Evolutionary conservation across 2,797 vertebrate genomes (phyloP).

Genomic region (Megalops cyprinoides): DNA sequence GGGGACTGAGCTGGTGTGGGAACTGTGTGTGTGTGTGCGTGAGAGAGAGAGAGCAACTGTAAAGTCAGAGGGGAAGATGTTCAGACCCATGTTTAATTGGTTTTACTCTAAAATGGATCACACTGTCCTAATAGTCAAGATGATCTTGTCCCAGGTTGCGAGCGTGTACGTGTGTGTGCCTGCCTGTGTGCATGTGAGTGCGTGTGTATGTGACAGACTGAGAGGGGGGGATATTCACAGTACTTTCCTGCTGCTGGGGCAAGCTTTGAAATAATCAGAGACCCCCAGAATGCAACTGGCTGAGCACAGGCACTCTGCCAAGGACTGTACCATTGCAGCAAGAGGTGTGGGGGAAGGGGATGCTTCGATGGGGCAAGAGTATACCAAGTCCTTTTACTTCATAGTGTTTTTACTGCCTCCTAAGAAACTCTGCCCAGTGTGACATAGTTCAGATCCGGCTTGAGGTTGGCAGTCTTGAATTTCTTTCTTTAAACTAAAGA

Average conservation of each 20-base stretch:
- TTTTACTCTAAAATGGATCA: neutral
- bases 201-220: neutral
- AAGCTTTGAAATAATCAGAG: constrained; percentile 3
- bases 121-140: neutral
- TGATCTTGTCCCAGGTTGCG: neutral
- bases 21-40: constrained; percentile 8
- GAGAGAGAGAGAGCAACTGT: too few species aligned
- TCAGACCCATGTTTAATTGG: neutral
- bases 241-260: constrained; percentile 8
- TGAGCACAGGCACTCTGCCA: neutral
- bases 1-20: constrained; percentile 19
- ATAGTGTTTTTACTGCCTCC: neutral
- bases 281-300: neutral
- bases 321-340: constrained; percentile 11
- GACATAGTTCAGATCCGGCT: neutral
- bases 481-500: neutral
- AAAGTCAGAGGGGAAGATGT: neutral
- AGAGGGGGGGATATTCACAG: neutral
- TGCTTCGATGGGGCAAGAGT: neutral
- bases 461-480: neutral
- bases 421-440: neutral
- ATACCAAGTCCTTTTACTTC: constrained; percentile 5
- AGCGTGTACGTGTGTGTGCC: too few species aligned
- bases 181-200: neutral
- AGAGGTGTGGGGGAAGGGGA: neutral